Evolutionary conservation across 2,113 vertebrate species (phyloP), one percentile per base, ranked within the genome.

Genomic region (Tapirus terrestris): DNA sequence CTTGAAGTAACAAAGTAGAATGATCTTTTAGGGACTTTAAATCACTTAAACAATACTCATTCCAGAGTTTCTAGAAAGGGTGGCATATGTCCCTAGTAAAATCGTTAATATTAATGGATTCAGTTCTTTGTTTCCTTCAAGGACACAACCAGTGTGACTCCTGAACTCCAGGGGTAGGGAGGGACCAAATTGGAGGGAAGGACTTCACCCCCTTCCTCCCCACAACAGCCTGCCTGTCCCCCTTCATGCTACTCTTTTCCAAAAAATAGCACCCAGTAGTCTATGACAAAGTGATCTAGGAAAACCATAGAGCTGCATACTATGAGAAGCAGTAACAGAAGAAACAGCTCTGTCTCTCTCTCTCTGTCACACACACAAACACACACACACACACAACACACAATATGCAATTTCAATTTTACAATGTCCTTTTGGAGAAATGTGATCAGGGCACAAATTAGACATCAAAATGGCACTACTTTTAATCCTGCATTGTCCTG

Each of bases 21-120:
- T 75, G 33, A 88, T 88, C 92, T 97, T 98, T 96, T 45, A 63
- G 96, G 95, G 81, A 97, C 93, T 98, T 96, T 87, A 96, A 96
- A 27, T 84, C 75, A 79, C n/a, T 2, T 0, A 29, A 95, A 91
- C 58, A 83, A 51, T 70, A 96, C 6, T 13, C 20, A 86, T 63
- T 96, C 45, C 45, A 85, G 87, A 94, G 60, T 29, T 68, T 91
- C 29, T 80, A 79, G 45, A 96, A 98, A 97, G 87, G 90, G 82
- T 70, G 97, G 84, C 97, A 95, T 97, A 97, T 97, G 92, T 94
- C 45, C 61, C 27, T n/a, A 63, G 25, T 95, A 97, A 80, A 97
- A 82, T 21, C 36, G 77, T 95, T 87, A 92, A 72, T 96, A 96
- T 83, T 93, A 97, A 88, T 95, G 60, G 48, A 84, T 90, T 77